A percentile compares a stretch with the other conserved stretches of the same genome.
Conservation (phyloP, 2,888 invertebrate species). For the Melolontha melolontha region DNA sequence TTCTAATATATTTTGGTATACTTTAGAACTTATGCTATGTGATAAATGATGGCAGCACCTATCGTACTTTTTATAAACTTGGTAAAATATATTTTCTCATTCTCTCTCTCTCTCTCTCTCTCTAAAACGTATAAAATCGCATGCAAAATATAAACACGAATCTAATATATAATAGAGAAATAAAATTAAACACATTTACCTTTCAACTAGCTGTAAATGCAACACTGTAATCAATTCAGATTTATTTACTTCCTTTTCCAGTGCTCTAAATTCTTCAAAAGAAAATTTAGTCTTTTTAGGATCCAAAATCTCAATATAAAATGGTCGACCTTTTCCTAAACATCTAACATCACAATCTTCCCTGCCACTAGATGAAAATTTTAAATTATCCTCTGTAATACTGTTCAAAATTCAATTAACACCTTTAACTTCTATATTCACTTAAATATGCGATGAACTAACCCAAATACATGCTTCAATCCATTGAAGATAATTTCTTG, state of each 20-base stretch:
- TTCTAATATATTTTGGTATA: no score
- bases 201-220: constrained; percentile 75
- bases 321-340: constrained; percentile 92
- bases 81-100: no score
- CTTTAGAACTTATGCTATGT: no score
- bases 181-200: no score
- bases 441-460: constrained; percentile 47
- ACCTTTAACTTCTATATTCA: background rate
- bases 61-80: no score
- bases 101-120: no score
- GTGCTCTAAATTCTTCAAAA: constrained; percentile 65
- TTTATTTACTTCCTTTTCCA: constrained; percentile 73
- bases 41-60: no score
- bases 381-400: constrained; percentile 59
- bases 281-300: constrained; percentile 71
- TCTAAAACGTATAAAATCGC: no score
- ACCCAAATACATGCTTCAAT: constrained; percentile 73
- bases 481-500: constrained; percentile 86
- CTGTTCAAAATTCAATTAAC: constrained; percentile 43
- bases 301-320: constrained; percentile 86
- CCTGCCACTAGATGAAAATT: constrained; percentile 91
- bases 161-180: no score
- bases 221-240: constrained; percentile 71
- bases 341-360: constrained; percentile 98
- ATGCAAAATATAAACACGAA: no score